These are phyloP conservation scores for Macaria notata DNA, from an alignment of 2,888 invertebrate genomes.

Conservation along the genomic window DNA sequence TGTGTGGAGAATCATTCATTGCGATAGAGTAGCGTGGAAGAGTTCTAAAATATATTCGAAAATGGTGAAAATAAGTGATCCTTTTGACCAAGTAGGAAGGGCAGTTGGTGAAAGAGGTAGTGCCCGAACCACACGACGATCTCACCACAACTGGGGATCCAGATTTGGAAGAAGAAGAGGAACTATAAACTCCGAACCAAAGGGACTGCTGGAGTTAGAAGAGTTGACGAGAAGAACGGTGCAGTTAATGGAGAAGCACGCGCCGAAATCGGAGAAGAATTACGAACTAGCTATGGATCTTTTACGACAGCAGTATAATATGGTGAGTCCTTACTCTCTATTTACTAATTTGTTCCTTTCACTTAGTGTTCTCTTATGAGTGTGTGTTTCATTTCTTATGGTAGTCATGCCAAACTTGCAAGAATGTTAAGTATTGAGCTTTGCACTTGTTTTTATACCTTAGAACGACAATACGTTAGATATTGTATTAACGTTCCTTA, in stretches of 20 bases:
- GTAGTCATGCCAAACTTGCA: too few relatives aligned
- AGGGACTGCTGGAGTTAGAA: conserved; percentile 46
- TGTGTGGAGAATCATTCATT: too few relatives aligned
- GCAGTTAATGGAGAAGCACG: conserved; percentile 48
- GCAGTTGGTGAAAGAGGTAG: conserved; percentile 27
- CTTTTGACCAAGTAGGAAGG: conserved; percentile 35
- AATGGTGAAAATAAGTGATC: conserved; percentile 52
- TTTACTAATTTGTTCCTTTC: too few relatives aligned
- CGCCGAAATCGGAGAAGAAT: conserved; percentile 36
- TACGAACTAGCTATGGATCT: conserved; percentile 49
- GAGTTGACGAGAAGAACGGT: conserved; percentile 42
- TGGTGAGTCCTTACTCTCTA: conserved; percentile 38
- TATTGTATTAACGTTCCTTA: too few relatives aligned
- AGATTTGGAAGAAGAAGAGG: conserved; percentile 37
- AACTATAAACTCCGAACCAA: conserved; percentile 37
- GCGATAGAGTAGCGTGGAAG: too few relatives aligned
- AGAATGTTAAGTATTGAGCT: too few relatives aligned
- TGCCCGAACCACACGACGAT: conserved; percentile 29
- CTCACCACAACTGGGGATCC: conserved; percentile 45
- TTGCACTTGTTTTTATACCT: too few relatives aligned
- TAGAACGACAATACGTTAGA: too few relatives aligned
- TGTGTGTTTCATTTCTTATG: too few relatives aligned
- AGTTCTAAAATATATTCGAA: background rate
- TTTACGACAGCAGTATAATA: conserved; percentile 52
- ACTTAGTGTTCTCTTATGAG: too few relatives aligned